Evolutionary conservation across 2,113 vertebrate genomes (phyloP), one percentile per base, ranked within the genome.

Genomic region (Paraplagusia blochii): DNA sequence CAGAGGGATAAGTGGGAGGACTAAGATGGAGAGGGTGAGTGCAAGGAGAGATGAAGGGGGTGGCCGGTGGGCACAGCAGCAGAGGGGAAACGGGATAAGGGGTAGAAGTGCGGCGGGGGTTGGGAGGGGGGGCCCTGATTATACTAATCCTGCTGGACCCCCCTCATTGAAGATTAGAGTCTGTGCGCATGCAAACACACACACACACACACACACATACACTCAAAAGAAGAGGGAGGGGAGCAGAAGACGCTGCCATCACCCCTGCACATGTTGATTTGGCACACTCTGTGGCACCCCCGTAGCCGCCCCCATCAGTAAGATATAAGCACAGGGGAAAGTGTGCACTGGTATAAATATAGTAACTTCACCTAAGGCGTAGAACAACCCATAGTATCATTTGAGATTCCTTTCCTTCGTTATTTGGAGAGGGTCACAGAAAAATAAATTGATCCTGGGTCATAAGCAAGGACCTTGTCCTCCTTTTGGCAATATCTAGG

Each of bases 71-170:
- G 35, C 55, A 42, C 34, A 58, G 69, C 44, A 39, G 68, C 64
- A 58, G 58, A 74, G 75, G 69, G 71, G 72, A 67, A 66, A 74
- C n/a, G 38, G 74, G 76, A 78, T 79, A 65, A 76, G 58, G 74
- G 55, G 68, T 63, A 58, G 72, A 68, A 53, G 57, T 44, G 8
- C 60, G 14, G 59, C 38, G 43, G 74, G 74, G 50, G 51, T 40
- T 53, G 49, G 5, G 55, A 48, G 54, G 72, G 58, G 70, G 57
- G 52, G 64, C 76, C 74, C 72, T 74, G 82, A 88, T 89, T 87
- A 90, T 85, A 75, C 77, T 85, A 87, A 89, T 88, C 87, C 76
- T 70, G 56, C 53, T 66, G 66, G 85, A 72, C 76, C 84, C 74
- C 85, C 83, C 63, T 68, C 46, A 67, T 65, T 29, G 82, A 39